Conservation (phyloP, 1,140 invertebrate genomes). For the Sarcophaga bullata region DNA sequence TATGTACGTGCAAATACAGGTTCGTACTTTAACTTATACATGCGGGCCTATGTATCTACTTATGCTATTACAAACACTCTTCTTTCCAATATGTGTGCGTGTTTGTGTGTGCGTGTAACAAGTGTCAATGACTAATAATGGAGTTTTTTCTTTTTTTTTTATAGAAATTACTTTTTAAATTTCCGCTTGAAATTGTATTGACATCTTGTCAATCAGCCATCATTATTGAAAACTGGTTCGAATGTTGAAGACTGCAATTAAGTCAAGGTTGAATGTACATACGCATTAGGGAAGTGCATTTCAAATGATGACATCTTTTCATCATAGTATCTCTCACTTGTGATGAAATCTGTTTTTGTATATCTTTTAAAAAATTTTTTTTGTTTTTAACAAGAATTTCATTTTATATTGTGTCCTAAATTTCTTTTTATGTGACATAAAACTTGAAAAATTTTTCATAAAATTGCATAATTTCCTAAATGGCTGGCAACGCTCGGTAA, state of each 20-base stretch:
- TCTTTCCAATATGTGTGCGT: too few relatives aligned
- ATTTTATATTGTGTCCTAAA: neutral
- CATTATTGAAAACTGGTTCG: neutral
- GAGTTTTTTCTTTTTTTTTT: neutral
- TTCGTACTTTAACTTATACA: neutral
- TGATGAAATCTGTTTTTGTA: neutral
- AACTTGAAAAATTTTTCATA: neutral
- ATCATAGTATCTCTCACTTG: neutral
- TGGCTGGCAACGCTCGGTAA: constrained; percentile 7
- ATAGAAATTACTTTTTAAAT: neutral
- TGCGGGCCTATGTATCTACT: neutral
- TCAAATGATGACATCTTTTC: neutral
- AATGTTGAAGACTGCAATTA: neutral
- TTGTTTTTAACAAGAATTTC: neutral
- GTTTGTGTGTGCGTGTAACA: neutral
- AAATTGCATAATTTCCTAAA: constrained; percentile 13
- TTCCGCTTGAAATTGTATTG: neutral
- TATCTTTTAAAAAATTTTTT: neutral
- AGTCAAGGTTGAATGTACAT: neutral
- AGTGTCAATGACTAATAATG: constrained; percentile 6
- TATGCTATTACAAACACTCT: too few relatives aligned
- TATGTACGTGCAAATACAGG: neutral
- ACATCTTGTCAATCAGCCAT: neutral
- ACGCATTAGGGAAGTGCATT: neutral
- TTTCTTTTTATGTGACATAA: neutral